Evolutionary conservation across 2,888 invertebrate genomes (phyloP), one percentile per base, ranked within the genome.

Genomic region (Athetis lepigone): DNA sequence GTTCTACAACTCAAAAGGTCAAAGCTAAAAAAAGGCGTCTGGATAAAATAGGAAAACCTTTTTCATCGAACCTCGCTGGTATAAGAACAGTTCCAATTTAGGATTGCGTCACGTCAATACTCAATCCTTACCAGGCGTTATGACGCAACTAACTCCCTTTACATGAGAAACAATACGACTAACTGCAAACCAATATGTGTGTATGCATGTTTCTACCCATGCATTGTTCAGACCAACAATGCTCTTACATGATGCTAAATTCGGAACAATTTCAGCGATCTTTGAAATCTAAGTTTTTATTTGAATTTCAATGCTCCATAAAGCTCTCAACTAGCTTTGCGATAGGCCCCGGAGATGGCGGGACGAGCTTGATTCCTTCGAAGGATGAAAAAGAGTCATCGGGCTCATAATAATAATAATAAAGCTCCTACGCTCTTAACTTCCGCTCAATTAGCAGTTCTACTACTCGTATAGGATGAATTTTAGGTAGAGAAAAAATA

Each of bases 81-180:
- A 51, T 46, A 29, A 11, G 43, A 68, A 56, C 51, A 25, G 50
- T 36, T 58, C 37, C 56, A 25, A 70, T 70, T 64, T 46, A 43
- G 52, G 29, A 37, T 71, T 57, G 25, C 52, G 58, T 66, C 59
- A 62, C 52, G 42, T 61, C 69, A 70, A 70, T 76, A 42, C 50
- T 62, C 51, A 51, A 27, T 57, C 67, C 74, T 70, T 63, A 79
- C 58, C 54, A 47, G 54, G 59, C 25, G 39, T 11, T 56, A 57
- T 79, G 77, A 79, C 79, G 77, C 57, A 74, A 66, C 27, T 39
- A 36, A 42, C 23, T 39, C 51, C 46, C 65, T 67, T 40, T 56
- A 63, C 49, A 52, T 33, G 29, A 59, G 56, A 59, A 65, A 61
- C 60, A 52, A 62, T 65, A 50, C 6, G 39, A 46, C 23, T 43